Conservation (phyloP, 2,797 vertebrate genomes). For the Salarias fasciatus region DNA sequence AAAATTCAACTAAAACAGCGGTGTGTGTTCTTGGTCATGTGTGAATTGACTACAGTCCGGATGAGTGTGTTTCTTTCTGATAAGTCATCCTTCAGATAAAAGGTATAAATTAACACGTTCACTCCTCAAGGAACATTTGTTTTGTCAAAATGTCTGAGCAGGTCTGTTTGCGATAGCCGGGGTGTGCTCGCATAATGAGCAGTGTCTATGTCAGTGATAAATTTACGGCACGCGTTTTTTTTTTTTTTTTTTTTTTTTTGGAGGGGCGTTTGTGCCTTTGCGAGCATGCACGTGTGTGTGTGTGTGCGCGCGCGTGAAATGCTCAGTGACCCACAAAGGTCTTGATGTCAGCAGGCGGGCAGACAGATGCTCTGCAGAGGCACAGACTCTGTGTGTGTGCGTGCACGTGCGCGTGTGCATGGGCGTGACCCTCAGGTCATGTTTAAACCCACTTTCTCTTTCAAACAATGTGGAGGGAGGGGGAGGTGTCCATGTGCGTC, state of each 20-base stretch:
- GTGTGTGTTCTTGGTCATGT: too few species aligned
- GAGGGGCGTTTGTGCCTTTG: constrained; percentile 13
- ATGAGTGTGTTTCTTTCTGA: too few species aligned
- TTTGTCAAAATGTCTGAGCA: not conserved
- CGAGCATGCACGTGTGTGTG: constrained; percentile 18
- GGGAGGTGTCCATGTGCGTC: constrained; percentile 37
- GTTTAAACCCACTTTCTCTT: constrained; percentile 70
- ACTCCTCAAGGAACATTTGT: too few species aligned
- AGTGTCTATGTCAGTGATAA: constrained; percentile 65
- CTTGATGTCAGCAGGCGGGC: constrained; percentile 62
- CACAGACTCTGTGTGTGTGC: constrained; percentile 21
- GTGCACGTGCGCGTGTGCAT: constrained; percentile 23
- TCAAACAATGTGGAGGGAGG: constrained; percentile 66
- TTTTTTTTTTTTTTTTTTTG: too few species aligned
- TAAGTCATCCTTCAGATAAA: too few species aligned
- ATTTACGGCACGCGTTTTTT: constrained; percentile 71
- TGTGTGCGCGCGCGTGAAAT: constrained; percentile 21
- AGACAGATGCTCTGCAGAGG: constrained; percentile 80
- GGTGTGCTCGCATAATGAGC: constrained; percentile 27
- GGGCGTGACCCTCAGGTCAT: constrained; percentile 68
- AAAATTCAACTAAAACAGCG: too few species aligned
- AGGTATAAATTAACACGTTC: too few species aligned
- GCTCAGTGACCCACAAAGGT: constrained; percentile 69
- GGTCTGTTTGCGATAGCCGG: not conserved
- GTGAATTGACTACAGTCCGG: too few species aligned